A percentile compares a stretch with the other conserved stretches of the same genome.
These are phyloP conservation scores for Boulengeromyrus knoepffleri DNA, from an alignment of 2,113 vertebrate genomes.

Conservation along the genomic window DNA sequence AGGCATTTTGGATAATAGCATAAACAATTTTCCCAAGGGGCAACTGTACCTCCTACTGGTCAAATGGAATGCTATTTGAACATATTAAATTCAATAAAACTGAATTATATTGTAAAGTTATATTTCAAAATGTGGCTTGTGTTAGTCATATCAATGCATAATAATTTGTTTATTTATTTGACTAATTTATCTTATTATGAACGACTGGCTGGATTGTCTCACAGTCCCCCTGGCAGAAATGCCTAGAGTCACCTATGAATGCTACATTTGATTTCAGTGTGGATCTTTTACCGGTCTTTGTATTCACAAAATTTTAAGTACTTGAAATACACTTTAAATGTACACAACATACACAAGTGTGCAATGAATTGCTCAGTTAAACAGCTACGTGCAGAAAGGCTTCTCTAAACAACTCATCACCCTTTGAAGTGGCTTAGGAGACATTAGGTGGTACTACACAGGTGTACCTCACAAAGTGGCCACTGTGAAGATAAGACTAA, in stretches of 20 bases:
- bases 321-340: neutral
- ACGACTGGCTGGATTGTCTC: neutral
- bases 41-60: neutral
- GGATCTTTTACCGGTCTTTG: neutral
- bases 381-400: neutral
- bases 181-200: neutral
- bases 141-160: neutral
- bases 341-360: neutral
- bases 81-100: neutral
- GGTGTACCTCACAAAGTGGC: neutral
- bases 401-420: neutral
- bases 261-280: neutral
- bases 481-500: neutral
- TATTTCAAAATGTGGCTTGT: neutral
- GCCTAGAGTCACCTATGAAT: neutral
- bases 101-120: neutral
- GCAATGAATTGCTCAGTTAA: neutral
- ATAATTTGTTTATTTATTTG: neutral
- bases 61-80: neutral
- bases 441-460: neutral
- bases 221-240: neutral
- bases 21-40: neutral
- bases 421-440: neutral
- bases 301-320: neutral
- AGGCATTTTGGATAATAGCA: neutral